These are phyloP conservation scores for Dryococelus australis DNA, from an alignment of 2,888 invertebrate genomes.

Conservation along the genomic window DNA sequence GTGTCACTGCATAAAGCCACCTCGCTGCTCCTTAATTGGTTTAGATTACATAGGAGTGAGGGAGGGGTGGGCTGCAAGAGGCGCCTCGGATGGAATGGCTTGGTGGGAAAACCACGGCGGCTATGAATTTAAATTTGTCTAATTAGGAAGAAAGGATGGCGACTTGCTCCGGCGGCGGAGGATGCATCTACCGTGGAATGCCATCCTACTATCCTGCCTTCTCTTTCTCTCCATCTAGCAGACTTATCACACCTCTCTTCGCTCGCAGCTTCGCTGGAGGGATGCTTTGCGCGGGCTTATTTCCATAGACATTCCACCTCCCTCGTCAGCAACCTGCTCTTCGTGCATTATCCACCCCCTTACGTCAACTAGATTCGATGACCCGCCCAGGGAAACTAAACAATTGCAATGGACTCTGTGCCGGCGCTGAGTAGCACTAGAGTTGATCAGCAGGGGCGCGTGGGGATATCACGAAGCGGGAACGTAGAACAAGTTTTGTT, in stretches of 20 bases:
- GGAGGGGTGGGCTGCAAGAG: not conserved
- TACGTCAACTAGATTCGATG: too few relatives aligned
- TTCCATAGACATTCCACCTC: not conserved
- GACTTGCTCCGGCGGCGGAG: not conserved
- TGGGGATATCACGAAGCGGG: too few relatives aligned
- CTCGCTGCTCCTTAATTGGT: slow-evolving; percentile 40
- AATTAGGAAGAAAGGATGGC: slow-evolving; percentile 40
- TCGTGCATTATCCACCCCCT: too few relatives aligned
- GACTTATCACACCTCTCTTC: slow-evolving; percentile 2
- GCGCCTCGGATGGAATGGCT: slow-evolving; percentile 38
- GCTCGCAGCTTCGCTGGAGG: not conserved
- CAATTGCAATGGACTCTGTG: too few relatives aligned
- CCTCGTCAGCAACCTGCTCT: not conserved
- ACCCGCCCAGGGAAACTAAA: too few relatives aligned
- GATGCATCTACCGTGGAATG: not conserved
- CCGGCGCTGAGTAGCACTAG: too few relatives aligned
- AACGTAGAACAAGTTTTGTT: too few relatives aligned
- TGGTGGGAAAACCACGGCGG: slow-evolving; percentile 43
- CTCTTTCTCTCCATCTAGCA: not conserved
- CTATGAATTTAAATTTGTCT: slow-evolving; percentile 47
- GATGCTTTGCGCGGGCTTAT: not conserved
- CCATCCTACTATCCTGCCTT: not conserved
- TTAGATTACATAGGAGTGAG: slow-evolving; percentile 31
- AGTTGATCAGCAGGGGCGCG: too few relatives aligned
- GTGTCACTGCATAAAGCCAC: slow-evolving; percentile 32